These are phyloP conservation scores for Crambe crambe DNA, from an alignment of 37 sponge, comb jelly and placozoan genomes.

Conservation along the genomic window DNA sequence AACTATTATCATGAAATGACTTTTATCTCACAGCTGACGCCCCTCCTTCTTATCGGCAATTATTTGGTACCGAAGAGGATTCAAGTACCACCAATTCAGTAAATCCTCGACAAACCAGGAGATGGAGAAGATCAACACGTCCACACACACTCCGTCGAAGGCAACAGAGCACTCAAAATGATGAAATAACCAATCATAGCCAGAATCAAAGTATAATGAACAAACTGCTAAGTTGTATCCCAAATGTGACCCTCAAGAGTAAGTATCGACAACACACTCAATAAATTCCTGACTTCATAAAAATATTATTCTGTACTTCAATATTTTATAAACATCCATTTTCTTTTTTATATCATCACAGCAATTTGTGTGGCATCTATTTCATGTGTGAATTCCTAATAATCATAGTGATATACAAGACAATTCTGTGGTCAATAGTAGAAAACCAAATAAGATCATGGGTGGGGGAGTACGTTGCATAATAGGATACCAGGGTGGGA, in stretches of 20 bases:
- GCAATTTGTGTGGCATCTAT: no score
- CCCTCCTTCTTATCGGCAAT: slow-evolving; percentile 29
- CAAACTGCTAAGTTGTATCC: neutral
- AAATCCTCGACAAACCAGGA: neutral
- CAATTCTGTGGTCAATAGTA: no score
- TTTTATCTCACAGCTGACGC: slow-evolving; percentile 16
- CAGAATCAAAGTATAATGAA: neutral
- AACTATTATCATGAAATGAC: no score
- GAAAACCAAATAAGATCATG: no score
- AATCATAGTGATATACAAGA: no score
- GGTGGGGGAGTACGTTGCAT: no score
- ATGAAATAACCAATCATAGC: neutral
- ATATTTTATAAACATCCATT: no score
- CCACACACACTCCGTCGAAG: neutral
- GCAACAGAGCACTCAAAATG: neutral
- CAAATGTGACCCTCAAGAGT: neutral
- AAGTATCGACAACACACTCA: neutral
- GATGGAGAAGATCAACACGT: neutral
- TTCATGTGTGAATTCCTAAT: no score
- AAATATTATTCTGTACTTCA: no score
- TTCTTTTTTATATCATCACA: no score
- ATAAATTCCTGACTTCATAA: no score
- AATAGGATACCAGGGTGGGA: no score
- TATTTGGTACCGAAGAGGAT: slow-evolving; percentile 16
- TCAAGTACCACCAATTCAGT: neutral